Evolutionary conservation across 2,113 vertebrate genomes (phyloP), one percentile per base, ranked within the genome.

Genomic region (Toxostoma redivivum): DNA sequence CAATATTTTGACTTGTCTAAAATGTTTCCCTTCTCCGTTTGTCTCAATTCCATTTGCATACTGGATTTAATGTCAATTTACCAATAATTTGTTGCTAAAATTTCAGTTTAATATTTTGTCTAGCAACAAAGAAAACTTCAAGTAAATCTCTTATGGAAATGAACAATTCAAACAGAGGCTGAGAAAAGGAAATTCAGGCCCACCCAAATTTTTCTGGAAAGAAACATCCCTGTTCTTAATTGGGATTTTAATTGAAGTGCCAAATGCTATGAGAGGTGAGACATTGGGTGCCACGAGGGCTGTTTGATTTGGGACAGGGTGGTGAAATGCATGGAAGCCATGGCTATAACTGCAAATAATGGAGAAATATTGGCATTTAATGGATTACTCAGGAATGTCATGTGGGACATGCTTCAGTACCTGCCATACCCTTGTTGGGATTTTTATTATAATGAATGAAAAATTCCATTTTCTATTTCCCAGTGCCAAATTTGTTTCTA

Each of bases 391-490:
- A 40, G 38, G 88, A 96, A 84, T 44, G 81, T 64, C 76, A 86
- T 76, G 67, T 85, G 69, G 83, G 87, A 45, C 65, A 72, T 84
- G 24, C 53, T 97, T 67, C 69, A 81, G 67, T 30, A 74, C 27
- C 58, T 50, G 50, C 24, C 81, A 42, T 89, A 67, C n/a, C 84
- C 47, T 71, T 92, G 89, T 44, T 84, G 10, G n/a, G 44, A 40
- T 79, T 53, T 92, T 64, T 89, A 38, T 77, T 89, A 37, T 69
- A 92, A 87, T 65, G 51, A 97, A 94, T 94, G 57, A 94, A 95
- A 95, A 96, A 81, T 86, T 86, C 61, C 54, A 76, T 54, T 91
- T 96, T 94, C 66, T 96, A 60, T 95, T 96, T 98, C 70, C 90
- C 92, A 90, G 93, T 92, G 87, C 92, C 82, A 90, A 88, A 54